These are phyloP conservation scores for Poliocrania exsul DNA, from an alignment of 2,797 vertebrate species.

Conservation along the genomic window DNA sequence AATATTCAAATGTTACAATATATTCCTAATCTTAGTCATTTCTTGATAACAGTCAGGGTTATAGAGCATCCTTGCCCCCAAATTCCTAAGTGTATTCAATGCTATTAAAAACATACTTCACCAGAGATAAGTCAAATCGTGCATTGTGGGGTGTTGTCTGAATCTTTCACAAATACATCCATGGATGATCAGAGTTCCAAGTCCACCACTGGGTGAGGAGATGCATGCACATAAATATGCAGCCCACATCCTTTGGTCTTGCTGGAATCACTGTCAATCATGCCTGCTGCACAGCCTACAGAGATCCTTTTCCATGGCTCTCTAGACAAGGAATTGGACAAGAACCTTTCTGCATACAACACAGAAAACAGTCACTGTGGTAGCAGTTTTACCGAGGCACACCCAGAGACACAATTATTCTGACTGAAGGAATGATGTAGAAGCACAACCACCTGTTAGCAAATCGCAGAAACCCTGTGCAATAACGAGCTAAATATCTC, in stretches of 20 bases:
- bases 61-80: not conserved
- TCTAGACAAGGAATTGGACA: not conserved
- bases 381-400: not conserved
- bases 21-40: not conserved
- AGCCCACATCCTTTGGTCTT: not conserved
- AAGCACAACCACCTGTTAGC: not conserved
- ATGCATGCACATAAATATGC: not conserved
- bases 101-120: not conserved
- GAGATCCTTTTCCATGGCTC: not conserved
- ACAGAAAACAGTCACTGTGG: not conserved
- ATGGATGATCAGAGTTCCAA: not conserved
- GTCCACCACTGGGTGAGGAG: not conserved
- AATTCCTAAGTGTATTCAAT: not conserved
- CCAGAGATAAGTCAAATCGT: not conserved
- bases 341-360: not conserved
- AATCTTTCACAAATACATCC: not conserved
- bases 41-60: not conserved
- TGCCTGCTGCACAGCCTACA: not conserved
- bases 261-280: not conserved
- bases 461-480: not conserved
- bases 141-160: not conserved
- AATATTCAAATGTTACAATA: not conserved
- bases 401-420: not conserved
- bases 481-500: not conserved
- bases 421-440: not conserved